phyloP scores from a whole-genome alignment of 2,888 invertebrate genomes.

The Drosophila engyochracea region DNA sequence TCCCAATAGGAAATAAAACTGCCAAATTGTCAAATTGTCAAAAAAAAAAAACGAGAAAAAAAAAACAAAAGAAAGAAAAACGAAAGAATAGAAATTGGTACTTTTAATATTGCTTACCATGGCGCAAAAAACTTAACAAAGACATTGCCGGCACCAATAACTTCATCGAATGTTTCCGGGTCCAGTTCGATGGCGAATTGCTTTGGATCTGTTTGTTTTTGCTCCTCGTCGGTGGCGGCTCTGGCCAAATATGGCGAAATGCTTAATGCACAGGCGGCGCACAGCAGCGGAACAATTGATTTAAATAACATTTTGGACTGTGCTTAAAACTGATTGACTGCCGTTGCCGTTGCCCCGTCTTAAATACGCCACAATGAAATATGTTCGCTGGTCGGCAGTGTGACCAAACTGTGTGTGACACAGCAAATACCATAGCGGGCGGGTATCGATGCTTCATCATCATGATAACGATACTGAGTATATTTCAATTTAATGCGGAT shows the following conservation, averaged over 20 bases:
- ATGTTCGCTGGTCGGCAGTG: slow-evolving; percentile 20
- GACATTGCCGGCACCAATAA: slow-evolving; percentile 89
- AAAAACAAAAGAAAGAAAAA: not conserved
- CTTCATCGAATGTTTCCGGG: slow-evolving; percentile 88
- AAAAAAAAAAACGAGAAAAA: not conserved
- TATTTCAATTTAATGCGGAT: not conserved
- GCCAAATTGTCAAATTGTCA: not conserved
- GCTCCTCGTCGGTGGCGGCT: slow-evolving; percentile 37
- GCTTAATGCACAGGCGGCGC: slow-evolving; percentile 51
- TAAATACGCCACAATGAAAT: slow-evolving; percentile 34
- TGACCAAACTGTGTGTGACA: slow-evolving; percentile 20
- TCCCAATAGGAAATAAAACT: not conserved
- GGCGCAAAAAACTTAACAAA: slow-evolving; percentile 93
- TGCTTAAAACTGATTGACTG: slow-evolving; percentile 3
- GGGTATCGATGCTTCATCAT: slow-evolving; percentile 12
- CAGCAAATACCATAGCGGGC: not conserved
- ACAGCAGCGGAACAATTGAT: slow-evolving; percentile 51
- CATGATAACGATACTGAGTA: slow-evolving; percentile 2
- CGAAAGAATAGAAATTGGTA: too few relatives aligned
- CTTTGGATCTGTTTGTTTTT: slow-evolving; percentile 58
- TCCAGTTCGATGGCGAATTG: slow-evolving; percentile 85
- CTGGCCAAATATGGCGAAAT: slow-evolving; percentile 37
- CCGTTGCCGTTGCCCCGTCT: slow-evolving; percentile 10
- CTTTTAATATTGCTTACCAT: slow-evolving; percentile 87
- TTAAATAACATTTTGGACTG: slow-evolving; percentile 56